These are phyloP conservation scores for Pterois miles DNA, from an alignment of 2,797 vertebrate species.

Conservation along the genomic window DNA sequence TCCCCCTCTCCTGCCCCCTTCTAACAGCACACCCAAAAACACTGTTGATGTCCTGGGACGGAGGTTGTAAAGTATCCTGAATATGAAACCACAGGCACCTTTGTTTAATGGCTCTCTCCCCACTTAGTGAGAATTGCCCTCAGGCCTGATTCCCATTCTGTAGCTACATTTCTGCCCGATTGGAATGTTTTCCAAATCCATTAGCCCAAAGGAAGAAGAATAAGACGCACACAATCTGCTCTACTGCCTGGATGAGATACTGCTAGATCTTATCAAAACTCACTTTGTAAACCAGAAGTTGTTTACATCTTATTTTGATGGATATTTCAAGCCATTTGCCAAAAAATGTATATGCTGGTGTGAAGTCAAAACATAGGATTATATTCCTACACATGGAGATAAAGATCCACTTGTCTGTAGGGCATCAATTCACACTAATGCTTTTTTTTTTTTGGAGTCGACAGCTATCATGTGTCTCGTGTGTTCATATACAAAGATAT, in stretches of 20 bases:
- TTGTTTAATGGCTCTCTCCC: constrained; percentile 81
- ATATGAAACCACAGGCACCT: constrained; percentile 82
- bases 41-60: constrained; percentile 83
- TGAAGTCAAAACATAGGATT: constrained; percentile 26
- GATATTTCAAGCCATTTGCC: constrained; percentile 17
- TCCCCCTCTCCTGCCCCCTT: constrained; percentile 62
- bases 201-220: constrained; percentile 75
- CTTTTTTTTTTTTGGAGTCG: not conserved
- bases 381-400: constrained; percentile 14
- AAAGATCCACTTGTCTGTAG: not conserved
- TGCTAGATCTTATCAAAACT: constrained; percentile 62
- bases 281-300: constrained; percentile 32
- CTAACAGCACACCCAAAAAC: constrained; percentile 80
- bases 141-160: constrained; percentile 79
- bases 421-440: constrained; percentile 13
- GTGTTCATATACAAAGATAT: too few relatives aligned
- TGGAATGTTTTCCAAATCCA: constrained; percentile 81
- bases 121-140: constrained; percentile 82
- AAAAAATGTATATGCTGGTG: not conserved
- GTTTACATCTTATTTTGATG: constrained; percentile 35
- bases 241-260: constrained; percentile 53
- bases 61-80: constrained; percentile 83
- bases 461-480: too few relatives aligned
- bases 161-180: constrained; percentile 72
- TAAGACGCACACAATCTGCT: constrained; percentile 73